phyloP scores from a whole-genome alignment of 2,888 invertebrate species.

The Rhagonycha fulva region DNA sequence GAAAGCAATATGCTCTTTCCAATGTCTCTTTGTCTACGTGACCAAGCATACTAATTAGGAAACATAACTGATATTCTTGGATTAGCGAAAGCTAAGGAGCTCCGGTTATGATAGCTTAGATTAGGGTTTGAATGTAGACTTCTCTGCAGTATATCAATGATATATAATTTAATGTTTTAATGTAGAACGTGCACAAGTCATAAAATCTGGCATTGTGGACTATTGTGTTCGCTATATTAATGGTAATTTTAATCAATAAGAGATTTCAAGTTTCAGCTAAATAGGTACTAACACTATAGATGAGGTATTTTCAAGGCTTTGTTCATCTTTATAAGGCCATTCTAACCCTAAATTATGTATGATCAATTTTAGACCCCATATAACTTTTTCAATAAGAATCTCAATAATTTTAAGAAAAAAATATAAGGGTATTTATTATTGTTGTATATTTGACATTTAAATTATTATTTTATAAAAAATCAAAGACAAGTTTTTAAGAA shows the following conservation, averaged over 20 bases:
- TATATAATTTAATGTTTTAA: conserved; percentile 17
- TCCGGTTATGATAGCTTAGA: conserved; percentile 26
- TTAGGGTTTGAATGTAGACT: conserved; percentile 24
- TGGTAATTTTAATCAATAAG: conserved; percentile 22
- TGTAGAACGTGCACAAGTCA: conserved; percentile 15
- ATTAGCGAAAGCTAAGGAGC: conserved; percentile 25
- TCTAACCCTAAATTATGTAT: background rate
- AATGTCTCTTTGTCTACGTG: conserved; percentile 20
- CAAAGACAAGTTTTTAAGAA: too few relatives aligned
- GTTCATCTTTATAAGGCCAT: background rate
- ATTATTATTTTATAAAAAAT: too few relatives aligned
- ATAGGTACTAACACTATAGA: background rate
- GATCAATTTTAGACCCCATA: background rate
- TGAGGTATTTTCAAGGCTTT: background rate
- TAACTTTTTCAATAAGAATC: background rate
- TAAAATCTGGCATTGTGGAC: background rate
- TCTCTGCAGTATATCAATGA: conserved; percentile 22
- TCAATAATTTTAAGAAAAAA: background rate
- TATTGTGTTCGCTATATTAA: conserved; percentile 6
- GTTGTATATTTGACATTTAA: too few relatives aligned
- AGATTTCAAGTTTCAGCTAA: conserved; percentile 1
- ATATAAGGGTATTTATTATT: background rate
- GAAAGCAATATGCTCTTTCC: conserved; percentile 21
- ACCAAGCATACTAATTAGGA: conserved; percentile 26
- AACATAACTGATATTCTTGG: conserved; percentile 21